Evolutionary conservation across 2,113 vertebrate species (phyloP).

Genomic region (Gallinago media): DNA sequence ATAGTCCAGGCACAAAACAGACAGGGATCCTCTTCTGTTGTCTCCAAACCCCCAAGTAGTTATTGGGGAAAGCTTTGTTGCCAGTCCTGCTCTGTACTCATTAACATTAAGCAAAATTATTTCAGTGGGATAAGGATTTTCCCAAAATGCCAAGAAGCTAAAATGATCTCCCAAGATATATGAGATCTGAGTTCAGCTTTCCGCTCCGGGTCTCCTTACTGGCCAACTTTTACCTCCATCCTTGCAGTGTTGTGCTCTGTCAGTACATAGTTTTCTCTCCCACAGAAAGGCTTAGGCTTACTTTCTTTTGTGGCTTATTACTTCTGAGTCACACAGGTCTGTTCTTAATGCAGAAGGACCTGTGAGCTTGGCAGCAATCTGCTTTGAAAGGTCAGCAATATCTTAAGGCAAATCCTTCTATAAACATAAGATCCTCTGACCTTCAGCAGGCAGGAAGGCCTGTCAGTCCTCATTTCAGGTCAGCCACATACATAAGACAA

Average conservation of each 20-base stretch:
- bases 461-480: slow-evolving; percentile 74
- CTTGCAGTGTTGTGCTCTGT: background rate
- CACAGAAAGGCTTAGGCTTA: background rate
- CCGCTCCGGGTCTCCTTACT: background rate
- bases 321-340: slow-evolving; percentile 29
- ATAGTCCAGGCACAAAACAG: background rate
- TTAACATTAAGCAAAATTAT: background rate
- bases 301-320: slow-evolving; percentile 1
- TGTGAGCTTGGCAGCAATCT: background rate
- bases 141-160: background rate
- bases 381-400: slow-evolving; percentile 77
- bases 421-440: slow-evolving; percentile 57
- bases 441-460: slow-evolving; percentile 43
- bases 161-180: background rate
- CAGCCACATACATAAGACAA: slow-evolving; percentile 5
- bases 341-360: slow-evolving; percentile 8
- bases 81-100: background rate
- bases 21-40: background rate
- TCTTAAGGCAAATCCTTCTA: slow-evolving; percentile 75
- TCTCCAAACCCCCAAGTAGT: background rate
- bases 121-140: background rate
- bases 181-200: background rate
- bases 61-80: background rate
- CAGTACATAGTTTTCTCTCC: background rate
- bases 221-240: background rate